Percentiles rank a stretch among this genome's conserved stretches.
Evolutionary conservation across 2,888 invertebrate species (phyloP).

Genomic region (Megalurothrips usitatus): DNA sequence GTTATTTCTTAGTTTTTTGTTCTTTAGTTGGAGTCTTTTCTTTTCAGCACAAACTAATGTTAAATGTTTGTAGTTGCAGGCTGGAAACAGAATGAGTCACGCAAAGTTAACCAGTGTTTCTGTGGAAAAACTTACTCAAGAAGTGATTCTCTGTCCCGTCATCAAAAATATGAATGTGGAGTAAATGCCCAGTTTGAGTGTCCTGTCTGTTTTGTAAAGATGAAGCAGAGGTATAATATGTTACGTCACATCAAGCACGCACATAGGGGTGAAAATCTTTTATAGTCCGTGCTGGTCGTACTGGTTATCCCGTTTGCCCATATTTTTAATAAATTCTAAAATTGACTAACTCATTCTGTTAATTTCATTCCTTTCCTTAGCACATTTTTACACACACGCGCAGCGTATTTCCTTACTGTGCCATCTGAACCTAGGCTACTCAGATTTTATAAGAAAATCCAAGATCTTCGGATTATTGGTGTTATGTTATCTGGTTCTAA

Average conservation of each 20-base stretch:
- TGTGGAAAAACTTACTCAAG: constrained; percentile 30
- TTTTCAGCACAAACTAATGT: background rate
- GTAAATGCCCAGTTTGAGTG: background rate
- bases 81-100: background rate
- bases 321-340: background rate
- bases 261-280: background rate
- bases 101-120: background rate
- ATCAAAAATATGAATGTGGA: constrained; percentile 40
- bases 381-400: background rate
- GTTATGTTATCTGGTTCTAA: background rate
- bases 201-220: constrained; percentile 37
- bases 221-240: constrained; percentile 28
- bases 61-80: background rate
- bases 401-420: too few species aligned
- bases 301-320: background rate
- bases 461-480: background rate
- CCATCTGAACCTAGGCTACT: too few species aligned
- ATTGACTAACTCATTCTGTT: background rate
- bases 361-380: background rate
- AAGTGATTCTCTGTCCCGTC: constrained; percentile 32
- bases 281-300: too few species aligned
- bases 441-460: too few species aligned
- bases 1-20: background rate
- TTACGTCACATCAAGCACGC: constrained; percentile 27
- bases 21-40: background rate